A percentile compares a stretch with the other conserved stretches of the same genome.
These are phyloP conservation scores for Cryptotermes secundus DNA, from an alignment of 1,140 invertebrate genomes.

Conservation along the genomic window DNA sequence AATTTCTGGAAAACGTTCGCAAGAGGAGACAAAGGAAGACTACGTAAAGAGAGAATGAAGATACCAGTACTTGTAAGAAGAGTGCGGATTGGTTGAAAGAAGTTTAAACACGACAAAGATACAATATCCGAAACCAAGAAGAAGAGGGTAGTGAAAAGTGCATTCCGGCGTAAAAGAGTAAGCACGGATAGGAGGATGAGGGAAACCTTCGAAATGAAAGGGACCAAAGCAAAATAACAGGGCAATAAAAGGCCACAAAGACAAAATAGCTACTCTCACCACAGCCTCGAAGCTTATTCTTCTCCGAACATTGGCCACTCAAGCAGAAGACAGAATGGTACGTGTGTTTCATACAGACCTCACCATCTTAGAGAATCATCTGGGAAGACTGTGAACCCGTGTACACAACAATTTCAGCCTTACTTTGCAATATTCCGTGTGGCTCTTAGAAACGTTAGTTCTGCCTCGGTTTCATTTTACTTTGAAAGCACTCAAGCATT, in stretches of 20 bases:
- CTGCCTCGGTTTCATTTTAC: too few relatives aligned
- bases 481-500: too few relatives aligned
- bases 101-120: neutral
- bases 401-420: neutral
- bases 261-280: neutral
- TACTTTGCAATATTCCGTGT: neutral
- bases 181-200: neutral
- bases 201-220: constrained; percentile 12
- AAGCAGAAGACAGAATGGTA: neutral
- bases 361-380: neutral
- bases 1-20: neutral
- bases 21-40: neutral
- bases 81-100: neutral
- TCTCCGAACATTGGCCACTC: neutral
- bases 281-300: neutral
- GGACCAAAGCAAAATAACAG: constrained; percentile 11
- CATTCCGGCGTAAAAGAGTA: constrained; percentile 2
- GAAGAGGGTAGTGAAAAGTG: neutral
- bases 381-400: neutral
- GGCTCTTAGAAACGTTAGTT: too few relatives aligned
- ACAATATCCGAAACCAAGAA: neutral
- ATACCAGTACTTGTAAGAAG: neutral
- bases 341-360: neutral
- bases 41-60: neutral
- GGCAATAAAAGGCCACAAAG: constrained; percentile 5